These are phyloP conservation scores for Girardinus metallicus DNA, from an alignment of 2,797 vertebrate species.

Conservation along the genomic window DNA sequence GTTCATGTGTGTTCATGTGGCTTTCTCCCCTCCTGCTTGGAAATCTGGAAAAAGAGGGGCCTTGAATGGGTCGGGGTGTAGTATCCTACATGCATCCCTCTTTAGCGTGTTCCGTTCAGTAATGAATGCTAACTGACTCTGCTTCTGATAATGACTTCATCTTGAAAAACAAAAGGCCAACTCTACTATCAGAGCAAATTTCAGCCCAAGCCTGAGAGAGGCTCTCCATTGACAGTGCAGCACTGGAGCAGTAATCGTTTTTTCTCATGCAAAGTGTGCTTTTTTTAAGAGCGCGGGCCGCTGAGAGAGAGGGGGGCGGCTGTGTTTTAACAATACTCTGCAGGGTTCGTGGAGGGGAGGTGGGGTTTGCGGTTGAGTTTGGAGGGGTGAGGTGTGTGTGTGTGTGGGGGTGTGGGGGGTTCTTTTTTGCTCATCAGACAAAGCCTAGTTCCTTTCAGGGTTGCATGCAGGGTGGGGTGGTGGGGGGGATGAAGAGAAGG, in stretches of 20 bases:
- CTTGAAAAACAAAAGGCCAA: slow-evolving; percentile 77
- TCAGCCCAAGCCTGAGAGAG: slow-evolving; percentile 73
- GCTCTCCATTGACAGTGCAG: slow-evolving; percentile 75
- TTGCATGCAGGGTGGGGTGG: slow-evolving; percentile 64
- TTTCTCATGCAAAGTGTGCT: slow-evolving; percentile 86
- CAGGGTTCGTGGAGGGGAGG: slow-evolving; percentile 65
- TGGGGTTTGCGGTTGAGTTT: slow-evolving; percentile 26
- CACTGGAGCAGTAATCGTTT: slow-evolving; percentile 86
- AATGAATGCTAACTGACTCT: slow-evolving; percentile 75
- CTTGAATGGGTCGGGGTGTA: background rate
- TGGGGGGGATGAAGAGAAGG: slow-evolving; percentile 35
- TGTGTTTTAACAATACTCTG: slow-evolving; percentile 85
- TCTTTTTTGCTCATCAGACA: slow-evolving; percentile 78
- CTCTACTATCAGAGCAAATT: slow-evolving; percentile 78
- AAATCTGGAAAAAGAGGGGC: slow-evolving; percentile 48
- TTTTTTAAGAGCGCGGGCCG: slow-evolving; percentile 78
- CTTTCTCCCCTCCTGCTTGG: slow-evolving; percentile 48
- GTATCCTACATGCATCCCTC: slow-evolving; percentile 50
- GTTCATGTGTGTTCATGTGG: slow-evolving; percentile 73
- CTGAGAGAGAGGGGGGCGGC: slow-evolving; percentile 69
- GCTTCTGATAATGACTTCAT: slow-evolving; percentile 75
- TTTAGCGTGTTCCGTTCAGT: slow-evolving; percentile 56
- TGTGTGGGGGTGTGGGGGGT: slow-evolving; percentile 31
- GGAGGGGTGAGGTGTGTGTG: slow-evolving; percentile 9
- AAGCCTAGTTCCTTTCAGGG: slow-evolving; percentile 82